Evolutionary conservation across 2,797 vertebrate species (phyloP).

Genomic region (Falco novaeseelandiae): DNA sequence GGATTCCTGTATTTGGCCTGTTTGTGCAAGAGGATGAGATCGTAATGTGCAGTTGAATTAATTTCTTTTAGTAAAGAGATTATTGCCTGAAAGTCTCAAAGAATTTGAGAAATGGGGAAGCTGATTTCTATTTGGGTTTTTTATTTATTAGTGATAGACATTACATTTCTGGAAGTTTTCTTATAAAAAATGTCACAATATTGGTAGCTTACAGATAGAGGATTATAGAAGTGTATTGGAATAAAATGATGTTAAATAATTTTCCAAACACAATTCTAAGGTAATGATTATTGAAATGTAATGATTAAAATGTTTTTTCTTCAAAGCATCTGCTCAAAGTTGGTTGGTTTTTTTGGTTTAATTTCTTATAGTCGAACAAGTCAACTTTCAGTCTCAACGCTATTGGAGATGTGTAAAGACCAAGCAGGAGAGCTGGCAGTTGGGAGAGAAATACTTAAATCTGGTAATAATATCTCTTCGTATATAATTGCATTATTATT

Average conservation of each 20-base stretch:
- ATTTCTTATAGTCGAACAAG: slow-evolving; percentile 84
- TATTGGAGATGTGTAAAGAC: slow-evolving; percentile 89
- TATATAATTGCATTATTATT: background rate
- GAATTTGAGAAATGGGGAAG: background rate
- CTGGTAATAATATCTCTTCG: slow-evolving; percentile 77
- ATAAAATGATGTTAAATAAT: background rate
- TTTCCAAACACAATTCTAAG: background rate
- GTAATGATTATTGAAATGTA: background rate
- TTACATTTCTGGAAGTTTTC: background rate
- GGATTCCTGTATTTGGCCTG: background rate
- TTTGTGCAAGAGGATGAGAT: background rate
- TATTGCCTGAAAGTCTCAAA: background rate
- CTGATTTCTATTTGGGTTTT: background rate
- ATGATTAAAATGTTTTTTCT: background rate
- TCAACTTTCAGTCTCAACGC: slow-evolving; percentile 89
- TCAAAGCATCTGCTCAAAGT: background rate
- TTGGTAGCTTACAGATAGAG: background rate
- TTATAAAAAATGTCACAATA: background rate
- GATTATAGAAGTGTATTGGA: background rate
- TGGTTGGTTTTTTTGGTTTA: background rate
- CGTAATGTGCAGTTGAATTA: background rate
- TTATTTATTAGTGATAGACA: background rate
- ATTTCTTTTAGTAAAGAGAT: background rate
- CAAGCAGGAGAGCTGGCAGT: slow-evolving; percentile 89
- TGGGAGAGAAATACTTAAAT: slow-evolving; percentile 91